Percentiles rank a stretch among this genome's conserved stretches.
Conservation (phyloP, 2,113 vertebrate species). For the Passer montanus region DNA sequence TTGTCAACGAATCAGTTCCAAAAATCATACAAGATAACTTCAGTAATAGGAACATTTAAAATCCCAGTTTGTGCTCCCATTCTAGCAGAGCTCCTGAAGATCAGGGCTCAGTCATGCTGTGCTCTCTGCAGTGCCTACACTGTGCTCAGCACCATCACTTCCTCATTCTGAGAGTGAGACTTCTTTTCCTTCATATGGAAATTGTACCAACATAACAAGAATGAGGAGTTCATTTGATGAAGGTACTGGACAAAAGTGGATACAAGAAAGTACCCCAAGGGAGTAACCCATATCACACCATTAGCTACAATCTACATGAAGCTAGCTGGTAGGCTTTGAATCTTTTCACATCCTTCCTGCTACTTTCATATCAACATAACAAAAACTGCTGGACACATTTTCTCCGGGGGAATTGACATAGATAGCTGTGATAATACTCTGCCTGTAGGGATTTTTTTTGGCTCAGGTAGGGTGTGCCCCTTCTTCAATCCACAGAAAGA, state of each 20-base stretch:
- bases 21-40: neutral
- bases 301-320: neutral
- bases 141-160: neutral
- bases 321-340: neutral
- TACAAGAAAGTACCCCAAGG: neutral
- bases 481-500: neutral
- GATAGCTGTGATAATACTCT: neutral
- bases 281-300: neutral
- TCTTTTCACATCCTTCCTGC: neutral
- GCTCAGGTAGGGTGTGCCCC: neutral
- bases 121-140: neutral
- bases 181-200: neutral
- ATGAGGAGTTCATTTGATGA: neutral
- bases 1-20: neutral
- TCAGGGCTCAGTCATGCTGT: neutral
- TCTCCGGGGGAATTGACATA: neutral
- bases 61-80: neutral
- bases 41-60: neutral
- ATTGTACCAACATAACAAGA: neutral
- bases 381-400: neutral
- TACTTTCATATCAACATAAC: neutral
- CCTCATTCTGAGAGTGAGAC: neutral
- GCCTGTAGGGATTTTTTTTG: neutral
- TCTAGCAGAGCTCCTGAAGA: neutral
- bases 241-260: neutral